Base-by-base conservation (phyloP, 1,140 invertebrate genomes). In the Bombyx mandarina region DNA sequence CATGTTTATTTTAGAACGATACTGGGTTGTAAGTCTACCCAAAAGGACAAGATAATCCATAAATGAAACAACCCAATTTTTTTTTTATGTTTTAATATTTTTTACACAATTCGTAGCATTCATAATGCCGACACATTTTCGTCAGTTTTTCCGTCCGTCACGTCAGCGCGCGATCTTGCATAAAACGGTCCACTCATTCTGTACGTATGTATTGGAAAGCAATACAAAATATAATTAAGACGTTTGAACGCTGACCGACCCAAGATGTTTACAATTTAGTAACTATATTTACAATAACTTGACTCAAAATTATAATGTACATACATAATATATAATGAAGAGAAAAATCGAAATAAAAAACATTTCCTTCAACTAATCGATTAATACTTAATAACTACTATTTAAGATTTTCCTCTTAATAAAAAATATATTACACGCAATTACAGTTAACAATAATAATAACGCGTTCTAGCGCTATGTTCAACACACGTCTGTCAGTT, bases 81-180 rank as follows among this genome's bases (percentile, higher is more conserved):
- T 87, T 88, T 88, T 89, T 82, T 63, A 75, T 64, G 76, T 86
- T 89, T 89, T 88, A 88, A 88, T 89, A 88, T 88, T 89, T 89
- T 89, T 88, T 89, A 89, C 87, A 89, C 87, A 89, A 89, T 88
- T 88, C 75, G 86, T 89, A 88, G 88, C 88, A 89, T 89, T 89
- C 80, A 89, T 88, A 89, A 89, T 89, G 88, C 88, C 81, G 82
- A 88, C 88, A 88, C 83, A 77, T 65, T 86, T 66, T 68, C 74
- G 63, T 60, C 65, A 61, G 65, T 60, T 58, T 61, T 57, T 62
- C 64, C 44, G 57, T 56, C 57, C 75, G 79, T 73, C 73, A 65
- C 73, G 77, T 70, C 82, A 79, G 82, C 82, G 68, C 43, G 45
- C 59, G 35, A 48, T 35, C 43, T n/a, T 12, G 26, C 49, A 49